Conservation (phyloP, 2,113 vertebrate genomes). For the Saguinus imperator region DNA sequence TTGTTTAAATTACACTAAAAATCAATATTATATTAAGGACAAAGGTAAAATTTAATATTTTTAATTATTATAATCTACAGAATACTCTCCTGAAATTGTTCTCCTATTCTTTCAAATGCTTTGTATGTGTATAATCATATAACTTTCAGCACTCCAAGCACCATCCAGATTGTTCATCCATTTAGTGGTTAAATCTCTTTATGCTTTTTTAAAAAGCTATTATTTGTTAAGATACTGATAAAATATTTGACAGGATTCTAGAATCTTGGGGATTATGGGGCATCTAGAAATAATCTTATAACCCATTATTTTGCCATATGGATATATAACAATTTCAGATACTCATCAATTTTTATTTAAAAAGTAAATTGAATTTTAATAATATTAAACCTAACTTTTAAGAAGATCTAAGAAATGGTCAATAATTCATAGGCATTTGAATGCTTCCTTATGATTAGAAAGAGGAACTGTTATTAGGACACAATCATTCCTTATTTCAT, state of each 20-base stretch:
- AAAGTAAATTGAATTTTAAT: background rate
- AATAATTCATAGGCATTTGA: background rate
- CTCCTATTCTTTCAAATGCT: background rate
- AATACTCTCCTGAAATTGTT: background rate
- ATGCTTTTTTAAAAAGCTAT: background rate
- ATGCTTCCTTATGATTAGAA: background rate
- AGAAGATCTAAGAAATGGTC: background rate
- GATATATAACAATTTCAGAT: background rate
- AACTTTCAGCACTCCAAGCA: background rate
- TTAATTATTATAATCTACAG: background rate
- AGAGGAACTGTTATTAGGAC: background rate
- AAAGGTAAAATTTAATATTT: background rate
- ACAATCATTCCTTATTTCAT: background rate
- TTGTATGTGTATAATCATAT: background rate
- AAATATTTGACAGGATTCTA: background rate
- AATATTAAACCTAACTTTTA: background rate
- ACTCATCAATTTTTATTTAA: background rate
- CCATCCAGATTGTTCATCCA: background rate
- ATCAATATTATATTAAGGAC: background rate
- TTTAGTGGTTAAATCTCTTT: background rate
- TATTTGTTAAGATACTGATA: background rate
- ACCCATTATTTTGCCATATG: background rate
- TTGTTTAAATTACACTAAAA: background rate
- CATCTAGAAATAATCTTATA: background rate
- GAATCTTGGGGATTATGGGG: background rate